phyloP scores from a whole-genome alignment of 2,113 vertebrate species.

The Nothobranchius furzeri region DNA sequence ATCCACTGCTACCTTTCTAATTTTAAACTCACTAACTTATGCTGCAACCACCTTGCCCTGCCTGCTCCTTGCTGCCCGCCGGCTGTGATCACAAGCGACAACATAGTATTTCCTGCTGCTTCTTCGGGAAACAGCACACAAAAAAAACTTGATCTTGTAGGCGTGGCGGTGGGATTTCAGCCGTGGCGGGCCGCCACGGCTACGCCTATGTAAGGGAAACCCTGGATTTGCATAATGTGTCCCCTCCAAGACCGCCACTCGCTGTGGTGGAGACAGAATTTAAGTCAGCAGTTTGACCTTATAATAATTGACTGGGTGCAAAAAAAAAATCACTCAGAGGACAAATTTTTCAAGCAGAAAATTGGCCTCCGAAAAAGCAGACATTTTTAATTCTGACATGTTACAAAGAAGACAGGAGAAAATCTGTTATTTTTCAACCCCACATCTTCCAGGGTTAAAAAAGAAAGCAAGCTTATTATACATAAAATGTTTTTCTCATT shows the following conservation, averaged over 20 bases:
- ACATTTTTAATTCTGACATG: neutral
- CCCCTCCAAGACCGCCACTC: constrained; percentile 1
- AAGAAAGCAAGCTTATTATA: neutral
- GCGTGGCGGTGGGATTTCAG: too few relatives aligned
- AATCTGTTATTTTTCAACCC: neutral
- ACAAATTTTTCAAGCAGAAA: constrained; percentile 25
- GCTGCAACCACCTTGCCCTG: too few relatives aligned
- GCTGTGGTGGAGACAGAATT: neutral
- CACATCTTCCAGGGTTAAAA: neutral
- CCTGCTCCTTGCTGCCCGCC: too few relatives aligned
- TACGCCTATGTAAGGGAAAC: too few relatives aligned
- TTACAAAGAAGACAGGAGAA: neutral
- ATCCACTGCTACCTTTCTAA: too few relatives aligned
- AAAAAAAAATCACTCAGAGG: constrained; percentile 25
- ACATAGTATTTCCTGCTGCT: too few relatives aligned
- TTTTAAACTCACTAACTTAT: too few relatives aligned
- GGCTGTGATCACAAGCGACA: too few relatives aligned
- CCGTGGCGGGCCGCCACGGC: too few relatives aligned
- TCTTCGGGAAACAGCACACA: too few relatives aligned
- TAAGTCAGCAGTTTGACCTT: constrained; percentile 24
- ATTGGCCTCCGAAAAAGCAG: constrained; percentile 24
- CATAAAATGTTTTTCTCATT: neutral
- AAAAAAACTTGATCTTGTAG: too few relatives aligned
- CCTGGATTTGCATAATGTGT: too few relatives aligned
- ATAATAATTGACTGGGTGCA: constrained; percentile 18